Evolutionary conservation across 2,888 invertebrate genomes (phyloP).

Genomic region (Calameuta idolon): DNA sequence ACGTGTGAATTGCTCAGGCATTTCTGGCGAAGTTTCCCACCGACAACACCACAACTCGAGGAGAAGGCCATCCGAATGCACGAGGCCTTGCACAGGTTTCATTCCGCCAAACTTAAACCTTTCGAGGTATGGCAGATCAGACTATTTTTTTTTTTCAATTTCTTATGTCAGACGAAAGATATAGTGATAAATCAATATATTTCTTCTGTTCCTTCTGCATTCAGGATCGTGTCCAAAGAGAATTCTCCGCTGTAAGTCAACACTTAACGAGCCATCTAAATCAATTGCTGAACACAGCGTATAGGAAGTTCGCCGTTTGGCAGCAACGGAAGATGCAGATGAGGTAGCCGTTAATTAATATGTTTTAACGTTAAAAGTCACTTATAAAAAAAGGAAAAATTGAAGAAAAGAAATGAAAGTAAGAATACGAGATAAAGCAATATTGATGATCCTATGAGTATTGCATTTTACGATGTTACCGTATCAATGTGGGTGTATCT

Average conservation of each 20-base stretch:
- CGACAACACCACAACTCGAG: constrained; percentile 79
- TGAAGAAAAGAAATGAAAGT: constrained; percentile 25
- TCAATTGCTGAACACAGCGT: constrained; percentile 87
- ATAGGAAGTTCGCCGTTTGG: constrained; percentile 88
- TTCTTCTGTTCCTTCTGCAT: constrained; percentile 40
- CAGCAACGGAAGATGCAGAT: constrained; percentile 75
- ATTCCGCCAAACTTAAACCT: constrained; percentile 85
- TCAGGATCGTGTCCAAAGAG: constrained; percentile 84
- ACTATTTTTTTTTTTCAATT: background rate
- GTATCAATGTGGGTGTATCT: constrained; percentile 42
- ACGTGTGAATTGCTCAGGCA: constrained; percentile 91
- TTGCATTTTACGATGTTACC: constrained; percentile 55
- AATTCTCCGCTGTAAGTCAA: constrained; percentile 83
- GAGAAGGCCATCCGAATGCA: constrained; percentile 89
- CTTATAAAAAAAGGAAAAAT: constrained; percentile 12
- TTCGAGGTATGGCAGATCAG: constrained; percentile 75
- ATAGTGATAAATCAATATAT: background rate
- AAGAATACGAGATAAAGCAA: constrained; percentile 48
- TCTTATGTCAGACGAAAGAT: background rate
- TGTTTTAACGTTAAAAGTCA: background rate
- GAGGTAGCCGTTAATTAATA: constrained; percentile 53
- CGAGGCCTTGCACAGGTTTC: constrained; percentile 88
- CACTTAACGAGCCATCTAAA: constrained; percentile 88
- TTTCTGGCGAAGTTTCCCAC: constrained; percentile 95
- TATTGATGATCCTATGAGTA: constrained; percentile 46